Conservation (phyloP, 2,797 vertebrate genomes). For the Sebastes hopkinsi region DNA sequence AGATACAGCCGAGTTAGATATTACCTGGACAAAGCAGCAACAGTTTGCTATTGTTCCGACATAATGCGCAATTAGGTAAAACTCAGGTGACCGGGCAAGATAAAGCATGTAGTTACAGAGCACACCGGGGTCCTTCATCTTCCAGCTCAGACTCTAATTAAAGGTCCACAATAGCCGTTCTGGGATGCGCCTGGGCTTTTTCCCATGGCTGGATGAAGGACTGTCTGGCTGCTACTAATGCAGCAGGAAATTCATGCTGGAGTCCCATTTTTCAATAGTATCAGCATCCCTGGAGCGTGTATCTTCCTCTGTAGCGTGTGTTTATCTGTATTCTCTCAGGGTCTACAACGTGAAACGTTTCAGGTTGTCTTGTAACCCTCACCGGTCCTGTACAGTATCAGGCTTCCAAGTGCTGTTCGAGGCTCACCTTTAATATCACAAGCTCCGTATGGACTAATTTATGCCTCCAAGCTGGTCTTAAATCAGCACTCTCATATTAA, state of each 20-base stretch:
- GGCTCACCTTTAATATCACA: background rate
- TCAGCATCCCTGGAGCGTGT: background rate
- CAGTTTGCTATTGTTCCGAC: constrained; percentile 56
- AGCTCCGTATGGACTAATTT: background rate
- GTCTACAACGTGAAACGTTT: constrained; percentile 12
- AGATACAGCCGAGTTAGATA: constrained; percentile 42
- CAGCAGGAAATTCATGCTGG: constrained; percentile 8
- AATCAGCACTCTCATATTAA: background rate
- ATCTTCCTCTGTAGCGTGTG: background rate
- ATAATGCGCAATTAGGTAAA: constrained; percentile 69
- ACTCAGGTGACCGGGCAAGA: constrained; percentile 56
- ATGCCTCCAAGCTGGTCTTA: background rate
- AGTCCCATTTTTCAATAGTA: constrained; percentile 23
- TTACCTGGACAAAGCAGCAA: constrained; percentile 58
- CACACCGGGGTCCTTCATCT: constrained; percentile 47
- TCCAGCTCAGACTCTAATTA: constrained; percentile 63
- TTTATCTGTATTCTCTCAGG: constrained; percentile 30
- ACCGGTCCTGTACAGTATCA: background rate
- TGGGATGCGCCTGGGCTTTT: constrained; percentile 37
- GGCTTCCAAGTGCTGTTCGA: background rate
- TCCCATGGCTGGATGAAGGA: constrained; percentile 22
- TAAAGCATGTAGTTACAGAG: constrained; percentile 52
- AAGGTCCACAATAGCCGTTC: constrained; percentile 51
- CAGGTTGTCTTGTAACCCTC: constrained; percentile 14
- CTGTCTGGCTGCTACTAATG: constrained; percentile 2